Evolutionary conservation across 1,140 invertebrate species (phyloP), one percentile per base, ranked within the genome.

Genomic region (Trichonephila clavipes): DNA sequence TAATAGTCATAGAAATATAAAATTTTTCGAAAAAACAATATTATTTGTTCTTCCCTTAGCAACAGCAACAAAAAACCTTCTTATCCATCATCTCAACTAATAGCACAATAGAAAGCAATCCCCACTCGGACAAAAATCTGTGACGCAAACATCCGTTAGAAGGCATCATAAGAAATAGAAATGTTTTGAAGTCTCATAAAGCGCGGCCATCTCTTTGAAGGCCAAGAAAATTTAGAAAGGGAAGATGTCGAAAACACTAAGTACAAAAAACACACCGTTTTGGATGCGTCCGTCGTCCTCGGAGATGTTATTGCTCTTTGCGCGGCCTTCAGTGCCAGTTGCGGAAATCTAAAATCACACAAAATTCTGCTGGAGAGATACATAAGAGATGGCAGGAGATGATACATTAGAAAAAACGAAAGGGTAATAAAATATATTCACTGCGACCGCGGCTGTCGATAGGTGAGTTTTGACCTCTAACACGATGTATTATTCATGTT

Each of bases 261-360:
- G 82, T 59, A 51, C 82, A n/a, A 83, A 83, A 59, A 83, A 83
- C 40, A 40, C 40, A 6, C 40, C 82, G 28, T 24, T 77, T 77
- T 34, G 16, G 69, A 77, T 77, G 69, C 69, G 69, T 34, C 69
- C 69, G 4, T 24, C 18, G 81, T 83, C 82, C 82, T 83, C 51
- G 82, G 40, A 0, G 82, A 59, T 83, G 82, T 83, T 83, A 59
- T 83, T 83, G 82, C 82, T 83, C 82, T 44, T 83, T 51, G 18
- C 40, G 7, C 28, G 82, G 82, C 82, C 82, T 83, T 83, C 82
- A 24, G 18, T 2, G 44, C n/a, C 1, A 18, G 21, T 83, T 19
- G 82, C 40, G 82, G 51, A 59, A 83, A 83, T 28, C 51, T 83
- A 58, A 58, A 83, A 83, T 83, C 82, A 44, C 44, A 83, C 82